These are phyloP conservation scores for Volucella bombylans DNA, from an alignment of 2,888 invertebrate genomes.

Conservation along the genomic window DNA sequence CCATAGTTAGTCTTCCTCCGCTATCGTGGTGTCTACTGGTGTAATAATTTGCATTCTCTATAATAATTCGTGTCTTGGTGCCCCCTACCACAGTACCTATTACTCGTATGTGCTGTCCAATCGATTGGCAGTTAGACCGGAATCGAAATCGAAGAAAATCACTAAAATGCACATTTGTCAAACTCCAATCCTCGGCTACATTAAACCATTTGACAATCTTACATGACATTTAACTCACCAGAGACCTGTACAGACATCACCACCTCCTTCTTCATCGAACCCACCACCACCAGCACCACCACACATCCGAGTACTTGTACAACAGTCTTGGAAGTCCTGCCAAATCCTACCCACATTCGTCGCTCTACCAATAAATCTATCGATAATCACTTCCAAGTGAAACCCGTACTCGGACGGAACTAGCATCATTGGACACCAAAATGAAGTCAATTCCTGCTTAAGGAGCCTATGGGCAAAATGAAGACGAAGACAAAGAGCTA, in stretches of 20 bases:
- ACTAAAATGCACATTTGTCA: constrained; percentile 71
- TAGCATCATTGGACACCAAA: constrained; percentile 43
- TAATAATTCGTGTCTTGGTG: constrained; percentile 40
- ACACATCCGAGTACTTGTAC: constrained; percentile 1
- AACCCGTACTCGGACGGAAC: constrained; percentile 38
- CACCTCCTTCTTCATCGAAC: constrained; percentile 35
- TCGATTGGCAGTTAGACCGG: constrained; percentile 28
- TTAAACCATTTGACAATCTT: constrained; percentile 71
- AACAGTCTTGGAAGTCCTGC: background rate
- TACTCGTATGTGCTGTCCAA: background rate
- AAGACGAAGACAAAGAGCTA: constrained; percentile 30
- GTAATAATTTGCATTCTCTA: constrained; percentile 56
- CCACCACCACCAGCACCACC: background rate
- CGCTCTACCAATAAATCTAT: constrained; percentile 69
- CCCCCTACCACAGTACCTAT: background rate
- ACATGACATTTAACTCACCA: constrained; percentile 73
- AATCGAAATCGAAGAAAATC: constrained; percentile 58
- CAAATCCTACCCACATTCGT: constrained; percentile 41
- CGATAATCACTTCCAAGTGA: constrained; percentile 68
- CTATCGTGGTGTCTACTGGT: background rate
- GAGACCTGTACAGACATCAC: constrained; percentile 58
- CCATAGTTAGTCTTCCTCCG: background rate
- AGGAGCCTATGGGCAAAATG: constrained; percentile 14
- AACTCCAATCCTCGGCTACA: constrained; percentile 63
- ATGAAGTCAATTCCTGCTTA: constrained; percentile 62